Conservation (phyloP, 2,888 invertebrate species). For the Sinodicranocentrus sp. region DNA sequence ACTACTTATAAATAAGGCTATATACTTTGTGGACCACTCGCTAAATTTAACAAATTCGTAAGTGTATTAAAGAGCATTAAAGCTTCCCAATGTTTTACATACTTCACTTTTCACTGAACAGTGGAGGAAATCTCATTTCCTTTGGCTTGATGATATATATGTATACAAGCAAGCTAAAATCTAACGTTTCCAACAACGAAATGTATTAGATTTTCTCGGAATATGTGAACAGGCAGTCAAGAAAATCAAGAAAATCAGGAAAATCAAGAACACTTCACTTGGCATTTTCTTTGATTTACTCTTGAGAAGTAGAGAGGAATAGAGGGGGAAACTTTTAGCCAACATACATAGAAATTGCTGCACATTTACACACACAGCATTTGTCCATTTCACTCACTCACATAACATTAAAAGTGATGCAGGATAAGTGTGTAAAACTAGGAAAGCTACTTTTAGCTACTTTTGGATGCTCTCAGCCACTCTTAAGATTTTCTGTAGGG, state of each 20-base stretch:
- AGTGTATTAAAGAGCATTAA: no score
- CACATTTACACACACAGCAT: constrained; percentile 51
- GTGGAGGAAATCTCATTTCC: no score
- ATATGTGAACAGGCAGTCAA: not conserved
- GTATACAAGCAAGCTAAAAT: no score
- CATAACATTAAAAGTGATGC: constrained; percentile 53
- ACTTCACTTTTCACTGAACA: no score
- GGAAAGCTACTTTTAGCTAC: constrained; percentile 2
- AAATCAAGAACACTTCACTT: constrained; percentile 57
- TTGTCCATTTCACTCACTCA: constrained; percentile 58
- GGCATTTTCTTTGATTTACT: constrained; percentile 54
- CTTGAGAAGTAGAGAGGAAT: constrained; percentile 18
- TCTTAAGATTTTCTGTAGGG: constrained; percentile 5
- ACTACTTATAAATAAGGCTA: no score
- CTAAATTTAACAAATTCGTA: no score
- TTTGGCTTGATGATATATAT: no score
- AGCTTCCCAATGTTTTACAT: no score
- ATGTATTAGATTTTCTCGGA: no score
- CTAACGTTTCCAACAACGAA: no score
- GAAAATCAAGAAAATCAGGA: not conserved
- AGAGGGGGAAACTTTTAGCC: not conserved
- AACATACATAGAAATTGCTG: not conserved
- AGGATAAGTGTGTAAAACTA: constrained; percentile 27
- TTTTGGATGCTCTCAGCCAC: no score
- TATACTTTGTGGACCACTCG: no score